phyloP scores from a whole-genome alignment of 2,888 invertebrate genomes.

The Hirtodrosophila duncani region DNA sequence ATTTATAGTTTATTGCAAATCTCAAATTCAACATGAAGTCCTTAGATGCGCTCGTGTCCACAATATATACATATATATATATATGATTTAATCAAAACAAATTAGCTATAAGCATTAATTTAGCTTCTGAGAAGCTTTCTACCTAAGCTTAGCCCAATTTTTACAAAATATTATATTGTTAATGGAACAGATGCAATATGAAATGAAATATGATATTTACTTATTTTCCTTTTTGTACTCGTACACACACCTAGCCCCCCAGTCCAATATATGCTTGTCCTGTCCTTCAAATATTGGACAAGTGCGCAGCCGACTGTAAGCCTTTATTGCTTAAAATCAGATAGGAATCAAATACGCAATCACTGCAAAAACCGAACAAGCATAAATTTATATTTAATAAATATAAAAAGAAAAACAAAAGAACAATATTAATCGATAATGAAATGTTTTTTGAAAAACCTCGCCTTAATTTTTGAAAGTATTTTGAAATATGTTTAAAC shows the following conservation, averaged over 20 bases:
- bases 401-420: constrained; percentile 24
- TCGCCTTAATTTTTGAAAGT: constrained; percentile 53
- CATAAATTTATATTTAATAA: constrained; percentile 7
- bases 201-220: constrained; percentile 6
- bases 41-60: constrained; percentile 7
- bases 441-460: constrained; percentile 45
- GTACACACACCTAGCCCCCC: no score
- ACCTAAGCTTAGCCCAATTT: constrained; percentile 36
- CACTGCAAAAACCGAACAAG: constrained; percentile 31
- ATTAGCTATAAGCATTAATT: constrained; percentile 36
- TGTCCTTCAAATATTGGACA: no score
- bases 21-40: no score
- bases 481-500: constrained; percentile 27
- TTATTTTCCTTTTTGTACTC: no score
- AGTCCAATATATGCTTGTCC: constrained; percentile 34
- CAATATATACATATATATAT: not conserved
- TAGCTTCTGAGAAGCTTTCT: constrained; percentile 53
- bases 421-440: constrained; percentile 23
- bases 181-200: constrained; percentile 15
- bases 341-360: constrained; percentile 38
- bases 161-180: constrained; percentile 19
- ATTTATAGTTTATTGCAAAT: no score
- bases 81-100: constrained; percentile 17
- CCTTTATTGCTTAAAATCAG: constrained; percentile 51
- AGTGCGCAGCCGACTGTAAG: constrained; percentile 45